Percentiles rank a stretch among this genome's conserved stretches.
phyloP scores from a whole-genome alignment of 2,113 vertebrate genomes.

The Melanostigma gelatinosum region DNA sequence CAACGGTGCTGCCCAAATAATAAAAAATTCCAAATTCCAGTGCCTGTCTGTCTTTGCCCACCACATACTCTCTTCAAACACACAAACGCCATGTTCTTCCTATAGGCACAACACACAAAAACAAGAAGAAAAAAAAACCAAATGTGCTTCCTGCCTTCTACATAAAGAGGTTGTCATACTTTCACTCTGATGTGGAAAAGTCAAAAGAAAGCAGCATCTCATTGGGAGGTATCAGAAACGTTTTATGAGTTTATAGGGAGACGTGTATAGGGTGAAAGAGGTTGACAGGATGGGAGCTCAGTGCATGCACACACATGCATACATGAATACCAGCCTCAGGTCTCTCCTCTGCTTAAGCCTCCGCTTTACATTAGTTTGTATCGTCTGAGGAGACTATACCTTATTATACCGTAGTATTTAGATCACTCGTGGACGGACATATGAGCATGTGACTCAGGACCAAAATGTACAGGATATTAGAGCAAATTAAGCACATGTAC shows the following conservation, averaged over 20 bases:
- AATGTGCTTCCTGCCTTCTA: background rate
- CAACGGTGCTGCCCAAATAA: slow-evolving; percentile 77
- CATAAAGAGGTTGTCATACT: background rate
- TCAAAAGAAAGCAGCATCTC: slow-evolving; percentile 1
- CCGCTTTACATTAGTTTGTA: background rate
- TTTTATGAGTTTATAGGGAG: background rate
- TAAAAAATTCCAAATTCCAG: slow-evolving; percentile 85
- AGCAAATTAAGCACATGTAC: background rate
- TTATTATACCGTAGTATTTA: background rate
- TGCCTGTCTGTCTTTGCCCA: slow-evolving; percentile 78
- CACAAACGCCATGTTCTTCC: slow-evolving; percentile 13
- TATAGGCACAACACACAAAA: slow-evolving; percentile 16
- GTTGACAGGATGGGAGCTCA: background rate
- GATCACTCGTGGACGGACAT: background rate
- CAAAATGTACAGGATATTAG: background rate
- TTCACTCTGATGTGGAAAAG: slow-evolving; percentile 13
- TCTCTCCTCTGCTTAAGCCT: background rate
- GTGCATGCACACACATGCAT: slow-evolving; percentile 55
- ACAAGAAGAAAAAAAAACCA: background rate
- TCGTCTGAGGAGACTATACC: background rate
- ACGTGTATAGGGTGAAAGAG: slow-evolving; percentile 14
- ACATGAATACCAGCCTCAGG: slow-evolving; percentile 25
- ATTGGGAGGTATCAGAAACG: background rate
- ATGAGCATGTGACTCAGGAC: background rate
- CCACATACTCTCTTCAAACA: slow-evolving; percentile 25